These are phyloP conservation scores for Holacanthus passer DNA, from an alignment of 2,113 vertebrate species.

Conservation along the genomic window DNA sequence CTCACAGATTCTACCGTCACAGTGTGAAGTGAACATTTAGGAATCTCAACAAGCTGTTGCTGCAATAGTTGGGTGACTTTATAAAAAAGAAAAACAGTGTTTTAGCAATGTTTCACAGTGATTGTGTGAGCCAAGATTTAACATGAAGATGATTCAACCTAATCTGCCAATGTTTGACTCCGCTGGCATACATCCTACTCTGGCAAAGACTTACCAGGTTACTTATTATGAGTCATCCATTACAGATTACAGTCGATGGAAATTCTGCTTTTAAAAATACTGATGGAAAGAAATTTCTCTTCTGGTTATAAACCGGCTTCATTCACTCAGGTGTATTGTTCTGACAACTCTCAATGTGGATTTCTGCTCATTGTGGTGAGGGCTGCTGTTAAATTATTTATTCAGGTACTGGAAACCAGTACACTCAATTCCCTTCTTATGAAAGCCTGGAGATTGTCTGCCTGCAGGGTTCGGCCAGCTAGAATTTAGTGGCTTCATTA, in stretches of 20 bases:
- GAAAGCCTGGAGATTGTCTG: conserved; percentile 10
- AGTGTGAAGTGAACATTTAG: conserved; percentile 1
- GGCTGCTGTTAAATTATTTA: conserved; percentile 44
- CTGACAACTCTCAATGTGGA: conserved; percentile 1
- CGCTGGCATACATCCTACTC: neutral
- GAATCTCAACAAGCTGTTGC: neutral
- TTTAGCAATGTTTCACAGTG: neutral
- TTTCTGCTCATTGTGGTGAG: conserved; percentile 7
- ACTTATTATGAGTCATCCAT: neutral
- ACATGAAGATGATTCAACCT: neutral
- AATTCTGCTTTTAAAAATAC: conserved; percentile 6
- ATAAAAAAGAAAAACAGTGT: neutral
- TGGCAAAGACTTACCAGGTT: neutral
- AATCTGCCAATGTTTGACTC: conserved; percentile 18
- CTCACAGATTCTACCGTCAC: neutral
- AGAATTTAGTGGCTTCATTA: conserved; percentile 7
- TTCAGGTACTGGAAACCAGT: conserved; percentile 27
- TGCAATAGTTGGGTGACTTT: neutral
- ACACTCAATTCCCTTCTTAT: neutral
- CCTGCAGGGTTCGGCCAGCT: conserved; percentile 23
- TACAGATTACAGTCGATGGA: neutral
- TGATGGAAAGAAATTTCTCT: neutral
- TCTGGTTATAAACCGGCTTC: neutral
- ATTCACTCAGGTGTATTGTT: conserved; percentile 12
- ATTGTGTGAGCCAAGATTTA: neutral